A percentile compares a stretch with the other conserved stretches of the same genome.
phyloP scores from a whole-genome alignment of 2,797 vertebrate species.

The Schizothorax lantsangensis region DNA sequence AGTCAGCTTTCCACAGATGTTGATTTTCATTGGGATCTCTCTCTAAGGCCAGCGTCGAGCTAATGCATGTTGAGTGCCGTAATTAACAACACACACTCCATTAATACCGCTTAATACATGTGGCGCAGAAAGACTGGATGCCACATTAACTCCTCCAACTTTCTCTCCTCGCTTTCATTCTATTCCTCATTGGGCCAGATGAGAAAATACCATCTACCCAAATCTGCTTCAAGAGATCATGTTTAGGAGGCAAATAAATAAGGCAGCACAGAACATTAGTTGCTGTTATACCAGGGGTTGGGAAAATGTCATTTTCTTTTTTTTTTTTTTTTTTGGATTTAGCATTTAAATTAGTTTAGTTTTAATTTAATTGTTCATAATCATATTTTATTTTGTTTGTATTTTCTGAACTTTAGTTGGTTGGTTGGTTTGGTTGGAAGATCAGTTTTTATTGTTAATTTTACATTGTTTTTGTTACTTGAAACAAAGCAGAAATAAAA shows the following conservation, averaged over 20 bases:
- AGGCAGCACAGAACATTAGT: not conserved
- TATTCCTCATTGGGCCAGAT: slow-evolving; percentile 61
- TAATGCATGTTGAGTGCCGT: slow-evolving; percentile 65
- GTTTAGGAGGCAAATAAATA: slow-evolving; percentile 30
- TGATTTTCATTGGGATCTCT: slow-evolving; percentile 43
- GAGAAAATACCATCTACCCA: slow-evolving; percentile 45
- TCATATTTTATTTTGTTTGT: not conserved
- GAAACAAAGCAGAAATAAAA: not conserved
- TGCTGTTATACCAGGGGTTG: not conserved
- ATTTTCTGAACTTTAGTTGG: no score
- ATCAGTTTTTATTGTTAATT: not conserved
- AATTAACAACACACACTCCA: slow-evolving; percentile 79
- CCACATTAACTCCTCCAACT: slow-evolving; percentile 74
- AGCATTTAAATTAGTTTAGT: not conserved
- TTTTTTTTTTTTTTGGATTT: not conserved
- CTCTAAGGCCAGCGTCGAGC: slow-evolving; percentile 62
- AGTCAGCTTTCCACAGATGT: not conserved
- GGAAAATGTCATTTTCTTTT: no score
- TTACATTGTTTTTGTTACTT: not conserved
- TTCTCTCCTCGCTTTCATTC: slow-evolving; percentile 60
- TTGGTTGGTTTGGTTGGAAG: not conserved
- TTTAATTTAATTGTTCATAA: not conserved
- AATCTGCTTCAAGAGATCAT: slow-evolving; percentile 57
- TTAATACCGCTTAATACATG: slow-evolving; percentile 72
- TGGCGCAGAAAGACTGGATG: slow-evolving; percentile 66